Base-by-base conservation (phyloP, 2,113 vertebrate genomes). In the Antennarius striatus region DNA sequence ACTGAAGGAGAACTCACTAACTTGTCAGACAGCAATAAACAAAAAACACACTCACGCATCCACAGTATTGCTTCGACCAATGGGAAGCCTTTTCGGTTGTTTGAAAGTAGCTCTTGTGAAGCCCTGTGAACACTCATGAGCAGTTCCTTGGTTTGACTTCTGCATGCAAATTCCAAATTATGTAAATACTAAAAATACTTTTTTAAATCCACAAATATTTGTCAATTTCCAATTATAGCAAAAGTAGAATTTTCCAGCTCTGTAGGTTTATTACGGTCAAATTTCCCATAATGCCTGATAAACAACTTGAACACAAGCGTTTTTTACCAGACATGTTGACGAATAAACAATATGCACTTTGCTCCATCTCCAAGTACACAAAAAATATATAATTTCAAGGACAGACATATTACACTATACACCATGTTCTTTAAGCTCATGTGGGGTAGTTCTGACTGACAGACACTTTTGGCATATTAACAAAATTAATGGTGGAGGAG, bases 401-500 rank as follows among this genome's bases (percentile, higher is more conserved):
- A 13, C 47, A 63, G 39, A 81, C 30, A 77, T 71, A 63, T 77
- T 69, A 81, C 58, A 81, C 58, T 11, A 65, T 39, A 75, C 68
- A 88, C 73, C 72, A 75, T 84, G 85, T 79, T 84, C 77, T 83
- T 86, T 51, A 64, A 85, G 75, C 75, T 88, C 77, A 68, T 78
- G 45, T 65, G 49, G 70, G 56, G 30, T 59, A 40, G 50, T 81
- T 84, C 51, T 51, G 67, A 73, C 81, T 60, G 49, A 73, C 59
- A 74, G 71, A 69, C 50, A 70, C 74, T 78, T 91, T 88, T 90
- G 89, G 90, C 84, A 86, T 86, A 63, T 78, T 68, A 63, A 75
- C 46, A 39, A 55, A 65, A 63, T 61, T 29, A 29, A 77, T 47
- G 62, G 42, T 28, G 64, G 55, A 22, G 66, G 22, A 68, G 65